Evolutionary conservation across 2,888 invertebrate genomes (phyloP).

Genomic region (Platycheirus rosarum): DNA sequence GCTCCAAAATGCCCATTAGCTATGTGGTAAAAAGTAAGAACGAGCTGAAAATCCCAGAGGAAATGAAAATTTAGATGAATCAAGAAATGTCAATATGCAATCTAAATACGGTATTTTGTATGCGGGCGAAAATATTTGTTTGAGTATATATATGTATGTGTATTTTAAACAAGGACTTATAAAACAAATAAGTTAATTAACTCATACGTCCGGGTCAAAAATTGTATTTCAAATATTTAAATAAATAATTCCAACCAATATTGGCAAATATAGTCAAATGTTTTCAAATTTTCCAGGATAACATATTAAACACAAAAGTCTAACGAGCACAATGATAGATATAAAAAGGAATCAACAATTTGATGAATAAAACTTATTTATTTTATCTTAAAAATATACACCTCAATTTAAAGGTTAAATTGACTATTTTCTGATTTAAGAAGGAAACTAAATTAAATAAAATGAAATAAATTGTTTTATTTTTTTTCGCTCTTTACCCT

Average conservation of each 20-base stretch:
- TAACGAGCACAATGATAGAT: too few relatives aligned
- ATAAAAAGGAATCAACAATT: not conserved
- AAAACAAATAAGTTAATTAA: too few relatives aligned
- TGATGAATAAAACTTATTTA: conserved; percentile 3
- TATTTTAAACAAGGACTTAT: too few relatives aligned
- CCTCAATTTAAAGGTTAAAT: conserved; percentile 21
- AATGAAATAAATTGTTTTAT: too few relatives aligned
- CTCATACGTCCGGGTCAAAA: too few relatives aligned
- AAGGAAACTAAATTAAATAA: not conserved
- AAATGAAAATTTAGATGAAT: not conserved
- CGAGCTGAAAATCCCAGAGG: not conserved
- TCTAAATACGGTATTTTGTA: not conserved
- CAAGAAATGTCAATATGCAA: not conserved
- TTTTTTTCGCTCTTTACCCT: too few relatives aligned
- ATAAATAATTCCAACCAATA: too few relatives aligned
- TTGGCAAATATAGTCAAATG: too few relatives aligned
- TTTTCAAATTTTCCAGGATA: too few relatives aligned
- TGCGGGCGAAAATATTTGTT: not conserved
- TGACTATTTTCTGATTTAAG: conserved; percentile 18
- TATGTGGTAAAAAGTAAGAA: conserved; percentile 20
- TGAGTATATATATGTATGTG: too few relatives aligned
- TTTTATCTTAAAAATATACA: conserved; percentile 2
- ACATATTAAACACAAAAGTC: too few relatives aligned
- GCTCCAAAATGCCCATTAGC: conserved; percentile 30
- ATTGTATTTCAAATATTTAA: too few relatives aligned